Percentiles rank a stretch among this genome's conserved stretches.
Conservation (phyloP, 2,113 vertebrate species). For the Pseudorectes ferrugineus region DNA sequence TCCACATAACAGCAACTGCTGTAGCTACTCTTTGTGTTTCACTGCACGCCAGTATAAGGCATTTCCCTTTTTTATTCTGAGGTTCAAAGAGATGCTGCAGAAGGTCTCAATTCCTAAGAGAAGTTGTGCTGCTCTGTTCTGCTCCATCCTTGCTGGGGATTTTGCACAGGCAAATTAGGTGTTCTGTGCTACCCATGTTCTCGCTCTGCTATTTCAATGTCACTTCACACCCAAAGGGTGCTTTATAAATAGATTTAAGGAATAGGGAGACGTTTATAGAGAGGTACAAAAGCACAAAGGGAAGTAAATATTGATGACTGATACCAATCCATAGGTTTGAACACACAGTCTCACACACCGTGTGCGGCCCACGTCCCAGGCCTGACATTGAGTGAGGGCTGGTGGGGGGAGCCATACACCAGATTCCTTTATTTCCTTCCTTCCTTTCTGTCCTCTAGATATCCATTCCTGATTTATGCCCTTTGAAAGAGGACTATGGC, state of each 20-base stretch:
- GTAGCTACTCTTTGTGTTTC: not conserved
- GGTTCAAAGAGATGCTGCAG: not conserved
- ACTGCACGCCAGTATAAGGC: not conserved
- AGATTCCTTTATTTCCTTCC: not conserved
- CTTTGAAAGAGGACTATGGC: not conserved
- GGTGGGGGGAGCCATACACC: rapidly evolving
- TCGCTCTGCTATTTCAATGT: not conserved
- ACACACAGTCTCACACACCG: not conserved
- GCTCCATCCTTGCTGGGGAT: not conserved
- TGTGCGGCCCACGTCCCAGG: too few relatives aligned
- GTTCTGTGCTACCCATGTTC: not conserved
- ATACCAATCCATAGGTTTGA: not conserved
- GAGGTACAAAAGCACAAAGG: not conserved
- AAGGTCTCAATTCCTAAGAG: not conserved
- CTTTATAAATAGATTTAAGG: not conserved
- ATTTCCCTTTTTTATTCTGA: not conserved
- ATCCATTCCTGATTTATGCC: not conserved
- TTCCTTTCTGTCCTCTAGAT: not conserved
- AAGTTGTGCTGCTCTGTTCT: not conserved
- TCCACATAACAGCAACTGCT: not conserved
- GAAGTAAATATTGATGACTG: not conserved
- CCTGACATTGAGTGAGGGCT: not conserved
- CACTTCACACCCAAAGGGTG: not conserved
- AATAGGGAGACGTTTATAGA: not conserved
- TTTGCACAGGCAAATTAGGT: not conserved